A percentile compares a stretch with the other conserved stretches of the same genome.
Evolutionary conservation across 2,888 invertebrate genomes (phyloP).

Genomic region (Ypsolopha scabrella): DNA sequence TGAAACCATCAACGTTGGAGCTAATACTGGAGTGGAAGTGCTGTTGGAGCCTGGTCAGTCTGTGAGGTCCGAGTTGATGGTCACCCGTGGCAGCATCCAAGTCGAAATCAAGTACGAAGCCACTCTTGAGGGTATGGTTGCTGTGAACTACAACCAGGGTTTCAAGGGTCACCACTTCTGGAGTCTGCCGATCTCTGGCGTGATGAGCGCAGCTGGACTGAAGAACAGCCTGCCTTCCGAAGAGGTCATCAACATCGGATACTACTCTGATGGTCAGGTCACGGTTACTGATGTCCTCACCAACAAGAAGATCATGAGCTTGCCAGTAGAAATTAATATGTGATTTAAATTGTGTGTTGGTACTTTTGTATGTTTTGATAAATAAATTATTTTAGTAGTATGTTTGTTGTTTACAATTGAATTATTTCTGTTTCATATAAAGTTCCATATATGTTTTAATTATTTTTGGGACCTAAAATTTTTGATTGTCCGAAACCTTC

Average conservation of each 20-base stretch:
- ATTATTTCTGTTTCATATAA: too few relatives aligned
- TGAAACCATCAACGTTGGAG: background rate
- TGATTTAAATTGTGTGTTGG: too few relatives aligned
- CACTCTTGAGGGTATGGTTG: constrained; percentile 12
- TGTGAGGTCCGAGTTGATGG: constrained; percentile 1
- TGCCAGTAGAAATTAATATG: too few relatives aligned
- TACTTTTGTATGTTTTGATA: too few relatives aligned
- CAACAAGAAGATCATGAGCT: background rate
- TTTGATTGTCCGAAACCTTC: too few relatives aligned
- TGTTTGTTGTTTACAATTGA: too few relatives aligned
- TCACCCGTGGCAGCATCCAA: constrained; percentile 1
- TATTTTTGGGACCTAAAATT: too few relatives aligned
- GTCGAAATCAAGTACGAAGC: constrained; percentile 15
- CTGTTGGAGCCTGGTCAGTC: background rate
- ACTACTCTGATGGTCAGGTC: constrained; percentile 10
- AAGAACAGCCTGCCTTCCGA: constrained; percentile 1
- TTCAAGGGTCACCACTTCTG: constrained; percentile 16
- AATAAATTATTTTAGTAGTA: too few relatives aligned
- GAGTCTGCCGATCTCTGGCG: constrained; percentile 11
- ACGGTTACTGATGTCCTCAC: constrained; percentile 1
- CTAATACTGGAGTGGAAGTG: background rate
- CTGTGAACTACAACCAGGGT: constrained; percentile 12
- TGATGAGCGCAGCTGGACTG: constrained; percentile 7
- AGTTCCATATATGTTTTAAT: too few relatives aligned
- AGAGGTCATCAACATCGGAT: constrained; percentile 13